Evolutionary conservation across 2,888 invertebrate species (phyloP).

Genomic region (Piscicola geometra): DNA sequence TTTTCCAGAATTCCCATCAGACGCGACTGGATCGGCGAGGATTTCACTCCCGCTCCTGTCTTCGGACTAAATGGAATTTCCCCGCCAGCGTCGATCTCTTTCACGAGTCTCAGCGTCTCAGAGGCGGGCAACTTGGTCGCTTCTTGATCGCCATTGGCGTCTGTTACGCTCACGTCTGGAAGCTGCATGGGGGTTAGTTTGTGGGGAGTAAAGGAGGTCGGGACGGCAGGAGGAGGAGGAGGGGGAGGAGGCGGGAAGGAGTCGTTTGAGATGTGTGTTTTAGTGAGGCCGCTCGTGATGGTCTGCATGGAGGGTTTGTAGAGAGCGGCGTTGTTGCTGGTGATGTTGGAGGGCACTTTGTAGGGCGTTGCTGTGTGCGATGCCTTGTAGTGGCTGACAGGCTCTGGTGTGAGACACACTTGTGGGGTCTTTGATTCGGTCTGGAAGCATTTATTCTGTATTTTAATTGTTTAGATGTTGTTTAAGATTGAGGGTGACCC

Average conservation of each 20-base stretch:
- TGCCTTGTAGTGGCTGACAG: neutral
- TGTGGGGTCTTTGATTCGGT: too few species aligned
- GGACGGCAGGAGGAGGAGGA: neutral
- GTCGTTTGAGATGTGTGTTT: neutral
- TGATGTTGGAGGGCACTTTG: slow-evolving; percentile 23
- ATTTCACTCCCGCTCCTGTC: slow-evolving; percentile 33
- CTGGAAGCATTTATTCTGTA: too few species aligned
- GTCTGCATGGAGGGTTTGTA: slow-evolving; percentile 28
- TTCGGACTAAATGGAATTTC: slow-evolving; percentile 34
- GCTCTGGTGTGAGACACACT: too few species aligned
- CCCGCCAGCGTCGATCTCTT: slow-evolving; percentile 38
- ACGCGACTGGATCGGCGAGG: slow-evolving; percentile 36
- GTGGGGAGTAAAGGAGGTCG: neutral
- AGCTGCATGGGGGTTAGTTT: neutral
- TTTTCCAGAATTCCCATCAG: slow-evolving; percentile 35
- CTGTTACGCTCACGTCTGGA: slow-evolving; percentile 8
- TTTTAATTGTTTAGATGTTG: too few species aligned
- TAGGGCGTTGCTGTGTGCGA: slow-evolving; percentile 1
- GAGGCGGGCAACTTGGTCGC: slow-evolving; percentile 37
- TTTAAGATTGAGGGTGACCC: too few species aligned
- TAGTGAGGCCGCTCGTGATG: slow-evolving; percentile 31
- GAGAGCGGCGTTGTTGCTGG: slow-evolving; percentile 29
- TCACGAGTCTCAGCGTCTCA: slow-evolving; percentile 39
- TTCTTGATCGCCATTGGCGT: neutral
- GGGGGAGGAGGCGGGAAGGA: slow-evolving; percentile 18